Conservation (phyloP, 2,113 vertebrate genomes). For the Hippolais icterina region DNA sequence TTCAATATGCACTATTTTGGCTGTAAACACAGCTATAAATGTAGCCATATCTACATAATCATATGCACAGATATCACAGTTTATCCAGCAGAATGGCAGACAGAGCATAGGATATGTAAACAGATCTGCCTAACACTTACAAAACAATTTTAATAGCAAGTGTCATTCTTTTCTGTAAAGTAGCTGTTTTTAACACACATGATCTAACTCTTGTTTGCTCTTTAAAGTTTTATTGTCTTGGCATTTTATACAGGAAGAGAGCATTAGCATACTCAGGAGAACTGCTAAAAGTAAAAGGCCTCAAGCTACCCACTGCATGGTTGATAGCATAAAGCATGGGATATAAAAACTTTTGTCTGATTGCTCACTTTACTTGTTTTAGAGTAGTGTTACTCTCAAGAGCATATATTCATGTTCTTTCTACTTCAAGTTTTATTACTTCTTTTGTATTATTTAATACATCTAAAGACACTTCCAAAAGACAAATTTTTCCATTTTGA, state of each 20-base stretch:
- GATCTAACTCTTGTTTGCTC: conserved; percentile 78
- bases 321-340: conserved; percentile 82
- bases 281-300: conserved; percentile 79
- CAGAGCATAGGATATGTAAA: background rate
- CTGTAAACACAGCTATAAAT: background rate
- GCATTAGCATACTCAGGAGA: conserved; percentile 78
- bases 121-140: conserved; percentile 27
- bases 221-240: conserved; percentile 78
- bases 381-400: conserved; percentile 76
- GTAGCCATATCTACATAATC: conserved; percentile 8
- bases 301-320: conserved; percentile 78
- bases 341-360: conserved; percentile 80
- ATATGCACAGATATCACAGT: conserved; percentile 33
- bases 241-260: conserved; percentile 76
- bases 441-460: conserved; percentile 93
- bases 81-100: conserved; percentile 17
- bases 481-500: conserved; percentile 96
- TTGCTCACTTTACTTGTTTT: conserved; percentile 79
- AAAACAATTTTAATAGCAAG: conserved; percentile 57
- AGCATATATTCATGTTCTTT: conserved; percentile 84
- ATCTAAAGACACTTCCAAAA: conserved; percentile 83
- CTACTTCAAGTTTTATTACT: conserved; percentile 85
- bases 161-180: conserved; percentile 67
- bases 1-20: background rate
- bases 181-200: conserved; percentile 66